A percentile compares a stretch with the other conserved stretches of the same genome.
These are phyloP conservation scores for Tenthredo mesomela DNA, from an alignment of 2,888 invertebrate genomes.

Conservation along the genomic window DNA sequence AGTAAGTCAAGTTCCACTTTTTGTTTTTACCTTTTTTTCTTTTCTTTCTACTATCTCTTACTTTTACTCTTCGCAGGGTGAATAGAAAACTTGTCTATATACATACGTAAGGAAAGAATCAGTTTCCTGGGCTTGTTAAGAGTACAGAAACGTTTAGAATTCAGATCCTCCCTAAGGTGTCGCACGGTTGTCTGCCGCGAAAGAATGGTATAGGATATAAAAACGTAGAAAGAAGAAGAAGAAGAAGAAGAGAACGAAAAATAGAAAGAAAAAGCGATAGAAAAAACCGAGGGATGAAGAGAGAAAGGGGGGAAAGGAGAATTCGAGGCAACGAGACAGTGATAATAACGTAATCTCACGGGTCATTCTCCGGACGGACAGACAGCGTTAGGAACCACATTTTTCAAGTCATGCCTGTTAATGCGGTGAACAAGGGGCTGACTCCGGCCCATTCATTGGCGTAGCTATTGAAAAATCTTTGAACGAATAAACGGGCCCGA, in stretches of 20 bases:
- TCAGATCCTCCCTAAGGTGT: constrained; percentile 1
- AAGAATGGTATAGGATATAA: neutral
- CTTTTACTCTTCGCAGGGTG: neutral
- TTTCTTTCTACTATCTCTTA: neutral
- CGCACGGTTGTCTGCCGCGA: neutral
- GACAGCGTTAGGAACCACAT: constrained; percentile 75
- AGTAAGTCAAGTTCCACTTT: neutral
- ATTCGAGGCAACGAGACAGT: constrained; percentile 69
- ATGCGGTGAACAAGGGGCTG: constrained; percentile 69
- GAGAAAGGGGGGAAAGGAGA: constrained; percentile 24
- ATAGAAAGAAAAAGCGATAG: constrained; percentile 42
- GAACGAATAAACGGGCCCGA: neutral
- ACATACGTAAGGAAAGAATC: neutral
- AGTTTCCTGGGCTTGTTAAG: constrained; percentile 3
- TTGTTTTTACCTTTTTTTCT: neutral
- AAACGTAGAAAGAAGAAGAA: constrained; percentile 55
- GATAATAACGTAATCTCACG: constrained; percentile 73
- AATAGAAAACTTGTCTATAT: neutral
- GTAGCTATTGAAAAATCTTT: constrained; percentile 46
- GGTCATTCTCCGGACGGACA: constrained; percentile 64
- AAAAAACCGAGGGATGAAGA: constrained; percentile 45
- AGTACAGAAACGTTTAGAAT: constrained; percentile 28
- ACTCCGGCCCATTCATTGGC: constrained; percentile 60
- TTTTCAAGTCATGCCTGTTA: constrained; percentile 76
- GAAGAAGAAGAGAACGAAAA: neutral